These are phyloP conservation scores for Lithophane socia DNA, from an alignment of 2,888 invertebrate genomes.

Conservation along the genomic window DNA sequence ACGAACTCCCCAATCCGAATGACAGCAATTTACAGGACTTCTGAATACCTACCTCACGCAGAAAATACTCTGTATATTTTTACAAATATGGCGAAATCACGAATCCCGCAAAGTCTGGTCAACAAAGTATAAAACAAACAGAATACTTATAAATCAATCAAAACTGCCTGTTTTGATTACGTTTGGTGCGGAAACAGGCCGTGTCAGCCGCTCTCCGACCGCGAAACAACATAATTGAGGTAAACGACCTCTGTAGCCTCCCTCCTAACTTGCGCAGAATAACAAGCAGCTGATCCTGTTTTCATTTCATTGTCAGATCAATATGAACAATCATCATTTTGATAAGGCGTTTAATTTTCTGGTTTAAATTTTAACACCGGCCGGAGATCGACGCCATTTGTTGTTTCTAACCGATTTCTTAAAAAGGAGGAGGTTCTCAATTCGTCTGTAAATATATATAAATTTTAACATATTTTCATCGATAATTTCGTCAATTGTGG, in stretches of 20 bases:
- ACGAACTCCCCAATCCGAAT: not conserved
- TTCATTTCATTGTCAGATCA: conserved; percentile 53
- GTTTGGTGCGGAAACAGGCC: conserved; percentile 18
- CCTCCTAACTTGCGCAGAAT: conserved; percentile 54
- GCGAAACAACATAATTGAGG: conserved; percentile 35
- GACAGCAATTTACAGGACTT: not conserved
- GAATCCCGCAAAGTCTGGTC: not conserved
- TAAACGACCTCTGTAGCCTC: conserved; percentile 56
- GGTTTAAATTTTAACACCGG: not conserved
- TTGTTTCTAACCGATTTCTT: too few species aligned
- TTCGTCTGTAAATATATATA: not conserved
- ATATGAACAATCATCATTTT: conserved; percentile 45
- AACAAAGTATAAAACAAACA: conserved; percentile 9
- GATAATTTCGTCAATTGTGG: not conserved
- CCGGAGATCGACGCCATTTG: not conserved
- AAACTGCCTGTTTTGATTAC: conserved; percentile 37
- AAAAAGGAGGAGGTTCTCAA: not conserved
- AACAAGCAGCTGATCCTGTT: conserved; percentile 57
- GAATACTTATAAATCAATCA: conserved; percentile 43
- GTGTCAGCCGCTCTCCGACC: conserved; percentile 28
- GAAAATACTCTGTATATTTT: not conserved
- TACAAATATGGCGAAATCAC: not conserved
- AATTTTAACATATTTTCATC: too few species aligned
- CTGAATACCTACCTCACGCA: not conserved
- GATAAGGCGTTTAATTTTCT: conserved; percentile 12